These are phyloP conservation scores for Amblyopsis hoosieri DNA, from an alignment of 2,797 vertebrate genomes.

Conservation along the genomic window DNA sequence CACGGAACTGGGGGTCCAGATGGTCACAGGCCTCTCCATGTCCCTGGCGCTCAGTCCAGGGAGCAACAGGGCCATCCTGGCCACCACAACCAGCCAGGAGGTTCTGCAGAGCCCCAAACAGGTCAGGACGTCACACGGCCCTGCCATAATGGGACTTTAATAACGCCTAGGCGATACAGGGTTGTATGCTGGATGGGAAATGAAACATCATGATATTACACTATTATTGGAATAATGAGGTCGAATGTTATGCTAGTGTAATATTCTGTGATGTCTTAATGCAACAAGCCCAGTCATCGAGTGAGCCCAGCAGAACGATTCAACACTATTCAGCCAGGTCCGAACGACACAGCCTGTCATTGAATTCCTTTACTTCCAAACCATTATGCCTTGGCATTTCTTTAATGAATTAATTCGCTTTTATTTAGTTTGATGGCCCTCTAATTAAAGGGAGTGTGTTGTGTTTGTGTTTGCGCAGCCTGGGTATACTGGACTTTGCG, in stretches of 20 bases:
- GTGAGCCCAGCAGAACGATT: too few relatives aligned
- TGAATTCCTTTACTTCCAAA: slow-evolving; percentile 32
- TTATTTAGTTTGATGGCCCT: not conserved
- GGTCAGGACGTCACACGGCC: slow-evolving; percentile 67
- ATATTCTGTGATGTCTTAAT: not conserved
- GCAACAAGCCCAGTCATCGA: slow-evolving; percentile 8
- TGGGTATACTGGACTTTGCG: slow-evolving; percentile 18
- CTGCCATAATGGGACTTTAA: not conserved
- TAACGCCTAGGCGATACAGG: not conserved
- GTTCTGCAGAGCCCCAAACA: slow-evolving; percentile 89
- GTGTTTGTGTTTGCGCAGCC: slow-evolving; percentile 2
- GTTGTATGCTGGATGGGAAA: not conserved
- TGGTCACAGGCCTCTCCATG: slow-evolving; percentile 89
- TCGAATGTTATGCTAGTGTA: not conserved
- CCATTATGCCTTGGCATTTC: slow-evolving; percentile 16
- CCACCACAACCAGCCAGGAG: slow-evolving; percentile 86
- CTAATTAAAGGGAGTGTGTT: not conserved
- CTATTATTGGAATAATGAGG: not conserved
- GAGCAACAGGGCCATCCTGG: slow-evolving; percentile 84
- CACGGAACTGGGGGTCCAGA: slow-evolving; percentile 89
- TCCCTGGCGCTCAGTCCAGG: slow-evolving; percentile 85
- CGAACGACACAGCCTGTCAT: slow-evolving; percentile 3
- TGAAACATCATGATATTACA: too few relatives aligned
- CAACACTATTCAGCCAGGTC: slow-evolving; percentile 12
- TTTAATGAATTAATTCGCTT: not conserved